Base-by-base conservation (phyloP, 2,888 invertebrate genomes). In the Morpho deidamia region DNA sequence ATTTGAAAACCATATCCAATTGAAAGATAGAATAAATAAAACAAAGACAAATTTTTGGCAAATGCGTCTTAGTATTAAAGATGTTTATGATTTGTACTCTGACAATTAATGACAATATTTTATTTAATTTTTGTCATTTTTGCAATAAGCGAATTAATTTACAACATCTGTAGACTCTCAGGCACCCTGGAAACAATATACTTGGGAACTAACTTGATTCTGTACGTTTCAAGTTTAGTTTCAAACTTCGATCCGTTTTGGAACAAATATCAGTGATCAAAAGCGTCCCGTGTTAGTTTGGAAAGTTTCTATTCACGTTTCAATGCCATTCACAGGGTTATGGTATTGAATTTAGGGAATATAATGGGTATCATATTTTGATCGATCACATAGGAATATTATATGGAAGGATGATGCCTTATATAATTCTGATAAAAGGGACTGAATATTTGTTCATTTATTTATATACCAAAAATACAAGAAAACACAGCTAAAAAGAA, bases 171-270 rank as follows among this genome's bases (percentile, higher is more conserved):
- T 53, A 46, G 49, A 44, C 56, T 59, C 51, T 32, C 38, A 48
- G 48, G 53, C 48, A 43, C 51, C 34, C 41, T 42, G 49, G 41
- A 58, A 53, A 52, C 56, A 50, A 52, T 49, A 44, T 51, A 44
- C 39, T 40, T 44, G 35, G 43, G 45, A 35, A 37, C 42, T 14
- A 43, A 48, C 51, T 56, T 56, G 59, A 56, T 51, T 56, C 59
- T 47, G 53, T 48, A n/a, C 41, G 12, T 10, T 23, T 45, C 40
- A 51, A 59, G 46, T 56, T 59, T 43, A 51, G 56, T 59, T 54
- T 7, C 46, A 44, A 59, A 56, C 54, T 56, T 51, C 51, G 49
- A 59, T 54, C 51, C 54, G 50, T 56, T 59, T 54, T 39, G 48
- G 51, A 42, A 51, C 49, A 47, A 53, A 53, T 56, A 47, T 56